Evolutionary conservation across 2,888 invertebrate genomes (phyloP).

Genomic region (Heteromyza rotundicornis): DNA sequence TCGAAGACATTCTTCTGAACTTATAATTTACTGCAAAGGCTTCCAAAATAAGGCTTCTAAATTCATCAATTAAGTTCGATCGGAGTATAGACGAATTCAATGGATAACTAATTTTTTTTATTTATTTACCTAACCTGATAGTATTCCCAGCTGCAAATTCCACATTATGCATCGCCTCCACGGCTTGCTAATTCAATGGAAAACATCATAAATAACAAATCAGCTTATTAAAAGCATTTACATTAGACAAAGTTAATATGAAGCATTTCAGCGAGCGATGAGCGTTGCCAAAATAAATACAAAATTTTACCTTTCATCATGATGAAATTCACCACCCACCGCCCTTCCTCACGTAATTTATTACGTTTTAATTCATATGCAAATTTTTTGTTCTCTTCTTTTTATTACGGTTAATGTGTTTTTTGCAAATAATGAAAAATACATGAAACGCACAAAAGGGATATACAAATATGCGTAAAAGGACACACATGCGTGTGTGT

Average conservation of each 20-base stretch:
- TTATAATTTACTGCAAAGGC: no score
- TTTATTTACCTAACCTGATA: no score
- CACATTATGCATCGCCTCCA: no score
- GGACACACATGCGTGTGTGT: slow-evolving; percentile 18
- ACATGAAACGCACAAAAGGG: slow-evolving; percentile 33
- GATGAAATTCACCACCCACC: neutral
- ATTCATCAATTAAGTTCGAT: no score
- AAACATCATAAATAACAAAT: slow-evolving; percentile 55
- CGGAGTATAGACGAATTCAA: no score
- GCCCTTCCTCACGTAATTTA: no score
- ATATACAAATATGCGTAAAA: slow-evolving; percentile 23
- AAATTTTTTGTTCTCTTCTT: slow-evolving; percentile 31
- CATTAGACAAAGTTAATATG: slow-evolving; percentile 18
- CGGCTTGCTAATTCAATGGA: slow-evolving; percentile 44
- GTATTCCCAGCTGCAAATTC: no score
- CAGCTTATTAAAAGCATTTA: slow-evolving; percentile 51
- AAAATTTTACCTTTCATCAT: slow-evolving; percentile 18
- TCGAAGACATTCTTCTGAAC: no score
- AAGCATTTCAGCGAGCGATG: neutral
- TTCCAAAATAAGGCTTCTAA: no score
- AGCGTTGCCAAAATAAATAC: slow-evolving; percentile 17
- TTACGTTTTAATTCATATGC: slow-evolving; percentile 55
- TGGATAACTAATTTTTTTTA: no score
- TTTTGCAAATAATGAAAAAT: slow-evolving; percentile 48
- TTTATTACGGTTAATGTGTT: slow-evolving; percentile 38